Base-by-base conservation (phyloP, 2,113 vertebrate species). In the Grus americana region DNA sequence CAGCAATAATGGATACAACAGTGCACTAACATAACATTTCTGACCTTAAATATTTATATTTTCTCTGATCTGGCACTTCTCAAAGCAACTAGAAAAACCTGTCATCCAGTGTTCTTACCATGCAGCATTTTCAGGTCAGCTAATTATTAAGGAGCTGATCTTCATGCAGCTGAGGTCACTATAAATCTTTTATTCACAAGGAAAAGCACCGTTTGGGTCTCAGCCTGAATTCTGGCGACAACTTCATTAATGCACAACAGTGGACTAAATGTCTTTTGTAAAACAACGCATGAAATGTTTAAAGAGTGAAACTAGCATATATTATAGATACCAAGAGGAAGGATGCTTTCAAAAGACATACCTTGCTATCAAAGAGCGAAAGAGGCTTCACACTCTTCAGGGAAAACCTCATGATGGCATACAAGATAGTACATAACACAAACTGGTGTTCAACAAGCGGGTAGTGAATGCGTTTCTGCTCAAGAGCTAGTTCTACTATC, bases 361-460 rank as follows among this genome's bases (percentile, higher is more conserved):
- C 99, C 99, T 99, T 99, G 96, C 98, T 99, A 65, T 99, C 99
- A 75, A 99, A 99, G 40, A 99, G 98, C 1, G 98, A 95, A 40
- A 99, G 98, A 0, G 99, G 99, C 97, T 99, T 99, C 75, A 99
- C 98, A 0, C 86, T 78, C 96, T 98, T 99, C 71, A 99, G 92
- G 0, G 97, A 96, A 88, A 99, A 99, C 93, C 98, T 98, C 99
- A 99, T 99, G 79, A 98, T 86, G 7, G 98, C 98, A 0, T 98
- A 98, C 26, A 99, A 76, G 87, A 99, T 19, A 1, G 98, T 98
- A 10, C 98, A 98, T 27, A 99, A 93, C 73, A 99, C 89, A 8
- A 98, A 99, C 93, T 99, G 99, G 95, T 99, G 99, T 54, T 99
- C 99, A 12, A 99, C 99, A 63, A 99, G 98, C 0, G 99, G 99